A percentile compares a stretch with the other conserved stretches of the same genome.
Conservation (phyloP, 2,888 invertebrate genomes). For the Metallyticus violacea region DNA sequence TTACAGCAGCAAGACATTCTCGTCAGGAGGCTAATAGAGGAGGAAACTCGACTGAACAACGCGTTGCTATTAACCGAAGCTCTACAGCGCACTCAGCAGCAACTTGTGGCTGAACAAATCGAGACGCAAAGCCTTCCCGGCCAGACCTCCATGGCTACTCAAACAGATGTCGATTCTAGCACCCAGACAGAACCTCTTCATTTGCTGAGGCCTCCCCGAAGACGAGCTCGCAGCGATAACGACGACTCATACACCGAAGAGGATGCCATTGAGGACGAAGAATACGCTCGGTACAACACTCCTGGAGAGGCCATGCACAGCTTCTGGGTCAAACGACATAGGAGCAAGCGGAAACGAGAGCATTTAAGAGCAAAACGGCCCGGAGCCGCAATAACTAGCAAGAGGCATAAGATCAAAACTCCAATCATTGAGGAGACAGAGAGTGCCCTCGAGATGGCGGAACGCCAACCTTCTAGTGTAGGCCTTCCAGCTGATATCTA, state of each 20-base stretch:
- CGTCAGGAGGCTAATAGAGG: slow-evolving; percentile 24
- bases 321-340: slow-evolving; percentile 4
- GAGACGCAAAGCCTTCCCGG: slow-evolving; percentile 87
- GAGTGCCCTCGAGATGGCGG: slow-evolving; percentile 35
- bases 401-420: slow-evolving; percentile 39
- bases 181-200: slow-evolving; percentile 68
- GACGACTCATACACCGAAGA: slow-evolving; percentile 30
- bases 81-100: not conserved
- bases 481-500: not conserved
- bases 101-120: not conserved
- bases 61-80: slow-evolving; percentile 14
- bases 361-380: not conserved
- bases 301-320: not conserved
- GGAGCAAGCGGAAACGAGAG: not conserved
- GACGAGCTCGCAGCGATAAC: slow-evolving; percentile 28
- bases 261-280: not conserved
- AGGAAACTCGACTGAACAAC: slow-evolving; percentile 19
- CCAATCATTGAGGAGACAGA: slow-evolving; percentile 42
- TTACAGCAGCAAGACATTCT: slow-evolving; percentile 27
- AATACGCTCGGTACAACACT: not conserved
- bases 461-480: slow-evolving; percentile 19
- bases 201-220: slow-evolving; percentile 22
- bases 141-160: slow-evolving; percentile 58
- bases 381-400: not conserved
- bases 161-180: slow-evolving; percentile 78